Evolutionary conservation across 1,140 invertebrate genomes (phyloP).

Genomic region (Drosophila prosaltans): DNA sequence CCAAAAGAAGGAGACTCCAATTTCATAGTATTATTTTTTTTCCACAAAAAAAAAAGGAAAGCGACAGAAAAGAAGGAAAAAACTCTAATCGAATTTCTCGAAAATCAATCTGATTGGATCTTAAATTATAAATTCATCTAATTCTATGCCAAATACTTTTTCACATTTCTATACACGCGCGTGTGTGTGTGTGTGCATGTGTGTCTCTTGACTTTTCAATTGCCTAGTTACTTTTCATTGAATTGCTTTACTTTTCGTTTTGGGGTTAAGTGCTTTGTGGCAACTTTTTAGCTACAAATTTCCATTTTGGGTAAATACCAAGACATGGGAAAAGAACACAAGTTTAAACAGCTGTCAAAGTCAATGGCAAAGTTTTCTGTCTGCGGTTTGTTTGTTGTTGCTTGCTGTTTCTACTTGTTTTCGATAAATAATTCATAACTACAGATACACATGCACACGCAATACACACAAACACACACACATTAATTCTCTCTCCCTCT

Average conservation of each 20-base stretch:
- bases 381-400: conserved; percentile 20
- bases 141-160: not conserved
- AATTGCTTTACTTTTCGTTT: conserved; percentile 3
- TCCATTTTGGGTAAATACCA: conserved; percentile 41
- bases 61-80: not conserved
- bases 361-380: conserved; percentile 43
- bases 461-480: conserved; percentile 9
- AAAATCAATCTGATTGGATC: not conserved
- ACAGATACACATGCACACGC: conserved; percentile 14
- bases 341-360: conserved; percentile 62
- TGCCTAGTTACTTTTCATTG: conserved; percentile 35
- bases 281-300: conserved; percentile 27
- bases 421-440: conserved; percentile 78
- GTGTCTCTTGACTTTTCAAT: conserved; percentile 13
- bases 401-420: conserved; percentile 20
- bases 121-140: conserved; percentile 11
- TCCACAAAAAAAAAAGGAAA: not conserved
- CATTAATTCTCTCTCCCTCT: not conserved
- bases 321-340: conserved; percentile 14
- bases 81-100: conserved; percentile 1
- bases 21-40: not conserved
- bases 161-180: not conserved
- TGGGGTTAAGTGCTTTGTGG: conserved; percentile 6
- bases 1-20: not conserved
- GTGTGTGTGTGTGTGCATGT: not conserved